Conservation (phyloP, 1,140 invertebrate genomes). For the Drosophila kepulauana region DNA sequence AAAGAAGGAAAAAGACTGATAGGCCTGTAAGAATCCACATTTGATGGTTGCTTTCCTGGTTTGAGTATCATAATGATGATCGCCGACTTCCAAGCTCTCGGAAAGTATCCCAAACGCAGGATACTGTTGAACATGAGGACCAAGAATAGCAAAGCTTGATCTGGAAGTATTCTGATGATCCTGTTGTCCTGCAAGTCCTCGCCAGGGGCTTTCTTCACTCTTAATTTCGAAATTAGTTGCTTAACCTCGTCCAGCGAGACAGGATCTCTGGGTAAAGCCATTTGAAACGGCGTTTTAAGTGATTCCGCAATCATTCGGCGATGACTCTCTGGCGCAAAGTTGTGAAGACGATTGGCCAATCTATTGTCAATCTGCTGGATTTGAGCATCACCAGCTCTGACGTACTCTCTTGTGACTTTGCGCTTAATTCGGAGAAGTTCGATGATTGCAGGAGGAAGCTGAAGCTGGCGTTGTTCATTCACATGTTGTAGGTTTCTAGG, state of each 20-base stretch:
- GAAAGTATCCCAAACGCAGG: neutral
- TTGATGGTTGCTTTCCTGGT: conserved; percentile 1
- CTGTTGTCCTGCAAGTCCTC: neutral
- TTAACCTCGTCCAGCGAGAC: neutral
- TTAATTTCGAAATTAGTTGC: too few relatives aligned
- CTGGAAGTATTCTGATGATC: neutral
- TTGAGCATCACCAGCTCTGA: too few relatives aligned
- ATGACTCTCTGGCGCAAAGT: too few relatives aligned
- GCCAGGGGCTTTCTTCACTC: too few relatives aligned
- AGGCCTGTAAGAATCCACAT: conserved; percentile 5
- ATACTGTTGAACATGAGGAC: neutral
- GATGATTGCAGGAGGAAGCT: too few relatives aligned
- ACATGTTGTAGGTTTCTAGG: too few relatives aligned
- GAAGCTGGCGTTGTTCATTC: too few relatives aligned
- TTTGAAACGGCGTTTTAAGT: neutral
- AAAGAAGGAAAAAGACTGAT: conserved; percentile 2
- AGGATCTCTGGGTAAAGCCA: neutral
- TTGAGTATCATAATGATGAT: conserved; percentile 12
- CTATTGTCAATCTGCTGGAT: too few relatives aligned
- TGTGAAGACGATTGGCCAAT: too few relatives aligned
- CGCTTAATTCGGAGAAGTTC: too few relatives aligned
- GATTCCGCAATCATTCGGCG: too few relatives aligned
- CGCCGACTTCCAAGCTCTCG: conserved; percentile 4
- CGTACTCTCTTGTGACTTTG: too few relatives aligned
- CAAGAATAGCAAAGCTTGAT: neutral